Evolutionary conservation across 2,888 invertebrate species (phyloP), one percentile per base, ranked within the genome.

Genomic region (Tetramorium bicarinatum): DNA sequence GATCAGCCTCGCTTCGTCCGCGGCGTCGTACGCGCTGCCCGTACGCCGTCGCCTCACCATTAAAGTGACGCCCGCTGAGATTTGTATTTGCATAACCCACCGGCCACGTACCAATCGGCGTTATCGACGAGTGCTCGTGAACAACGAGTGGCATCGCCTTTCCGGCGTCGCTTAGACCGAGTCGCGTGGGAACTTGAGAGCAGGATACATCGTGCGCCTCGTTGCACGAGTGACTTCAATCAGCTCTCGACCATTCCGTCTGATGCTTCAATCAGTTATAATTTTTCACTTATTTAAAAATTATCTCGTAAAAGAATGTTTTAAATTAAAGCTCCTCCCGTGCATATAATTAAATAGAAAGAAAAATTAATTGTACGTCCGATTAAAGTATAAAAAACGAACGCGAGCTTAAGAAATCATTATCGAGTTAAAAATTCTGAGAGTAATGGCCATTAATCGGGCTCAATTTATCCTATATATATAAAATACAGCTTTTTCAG

Each of bases 51-150:
- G 89, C 86, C 86, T 89, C 88, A 88, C 92, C 93, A 93, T 93
- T 93, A 93, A 93, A 93, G 90, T 91, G 92, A 93, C 92, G 91
- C 93, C 93, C 92, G 93, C 93, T 94, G 94, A 86, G 94, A 92
- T 89, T 89, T 83, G 85, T 91, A 94, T 94, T 94, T 94, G 93
- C 94, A 93, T 93, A 93, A 93, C 91, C 91, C 86, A 82, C 90
- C 90, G 90, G 89, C 90, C 84, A 34, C 44, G 82, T 88, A 87
- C 66, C 88, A 87, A 89, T 90, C 91, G 91, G 91, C 88, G 88
- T 89, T 90, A 91, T 91, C 91, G 87, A 91, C 71, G 72, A 72
- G 82, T 88, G 69, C 67, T 34, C 71, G 18, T 69, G 84, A 64
- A 66, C 66, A 18, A 34, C 72, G 82, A 79, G 72, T 59, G 82